Conservation (phyloP, 2,113 vertebrate species). For the Oenanthe melanoleuca region DNA sequence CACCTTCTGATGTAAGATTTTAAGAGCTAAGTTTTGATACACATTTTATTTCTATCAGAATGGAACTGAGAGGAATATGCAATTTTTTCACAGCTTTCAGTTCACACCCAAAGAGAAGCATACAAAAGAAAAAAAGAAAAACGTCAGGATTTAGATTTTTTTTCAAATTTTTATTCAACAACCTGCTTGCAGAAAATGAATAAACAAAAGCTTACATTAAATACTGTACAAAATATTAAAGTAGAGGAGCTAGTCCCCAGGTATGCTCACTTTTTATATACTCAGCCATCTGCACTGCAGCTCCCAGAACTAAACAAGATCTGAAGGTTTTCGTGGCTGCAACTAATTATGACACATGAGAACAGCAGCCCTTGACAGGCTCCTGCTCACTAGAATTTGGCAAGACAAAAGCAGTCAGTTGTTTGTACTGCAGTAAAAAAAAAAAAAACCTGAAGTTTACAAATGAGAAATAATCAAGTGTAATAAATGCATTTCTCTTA, state of each 20-base stretch:
- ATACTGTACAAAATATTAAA: constrained; percentile 11
- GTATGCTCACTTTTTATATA: background rate
- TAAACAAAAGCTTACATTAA: background rate
- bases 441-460: background rate
- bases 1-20: background rate
- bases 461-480: background rate
- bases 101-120: background rate
- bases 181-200: background rate
- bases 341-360: background rate
- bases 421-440: background rate
- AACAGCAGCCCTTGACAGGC: background rate
- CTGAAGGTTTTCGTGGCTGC: background rate
- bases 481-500: background rate
- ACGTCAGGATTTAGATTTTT: accelerated
- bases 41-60: background rate
- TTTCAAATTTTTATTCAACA: constrained; percentile 11
- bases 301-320: background rate
- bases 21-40: background rate
- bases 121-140: background rate
- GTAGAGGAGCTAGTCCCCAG: background rate
- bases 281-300: background rate
- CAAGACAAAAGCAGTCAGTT: background rate
- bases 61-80: background rate
- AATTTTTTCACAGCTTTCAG: background rate
- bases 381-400: background rate